Conservation (phyloP, 2,113 vertebrate species). For the Empidonax alnorum region DNA sequence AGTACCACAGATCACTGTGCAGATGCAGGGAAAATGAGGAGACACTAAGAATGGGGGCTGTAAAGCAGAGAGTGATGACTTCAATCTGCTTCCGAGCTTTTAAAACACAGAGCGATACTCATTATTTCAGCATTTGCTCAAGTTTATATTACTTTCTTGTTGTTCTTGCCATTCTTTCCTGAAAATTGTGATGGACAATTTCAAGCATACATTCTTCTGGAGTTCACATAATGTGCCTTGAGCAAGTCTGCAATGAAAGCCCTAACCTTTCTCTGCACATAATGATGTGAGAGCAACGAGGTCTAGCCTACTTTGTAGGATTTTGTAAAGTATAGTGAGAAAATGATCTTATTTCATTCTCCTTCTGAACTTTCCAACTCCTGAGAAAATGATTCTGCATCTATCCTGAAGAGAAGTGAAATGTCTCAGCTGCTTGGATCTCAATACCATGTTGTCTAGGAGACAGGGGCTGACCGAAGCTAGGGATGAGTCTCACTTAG, state of each 20-base stretch:
- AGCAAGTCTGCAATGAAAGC: neutral
- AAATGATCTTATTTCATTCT: constrained; percentile 31
- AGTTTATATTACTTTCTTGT: neutral
- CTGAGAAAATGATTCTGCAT: neutral
- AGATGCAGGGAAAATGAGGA: neutral
- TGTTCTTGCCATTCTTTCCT: neutral
- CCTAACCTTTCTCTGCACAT: neutral
- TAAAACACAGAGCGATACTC: neutral
- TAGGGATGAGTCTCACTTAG: neutral
- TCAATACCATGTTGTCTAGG: neutral
- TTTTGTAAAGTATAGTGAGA: neutral
- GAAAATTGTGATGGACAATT: constrained; percentile 9
- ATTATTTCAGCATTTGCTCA: constrained; percentile 25
- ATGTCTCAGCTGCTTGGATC: neutral
- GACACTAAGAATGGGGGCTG: neutral
- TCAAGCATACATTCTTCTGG: neutral
- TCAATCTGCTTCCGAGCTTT: neutral
- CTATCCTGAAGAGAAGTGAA: neutral
- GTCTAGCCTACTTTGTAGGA: neutral
- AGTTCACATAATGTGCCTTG: constrained; percentile 2
- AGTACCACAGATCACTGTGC: neutral
- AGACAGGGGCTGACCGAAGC: neutral
- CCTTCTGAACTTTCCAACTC: constrained; percentile 8
- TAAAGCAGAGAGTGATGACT: neutral
- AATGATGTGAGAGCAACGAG: neutral